Base-by-base conservation (phyloP, 2,888 invertebrate species). In the Aphidoletes aphidimyza region DNA sequence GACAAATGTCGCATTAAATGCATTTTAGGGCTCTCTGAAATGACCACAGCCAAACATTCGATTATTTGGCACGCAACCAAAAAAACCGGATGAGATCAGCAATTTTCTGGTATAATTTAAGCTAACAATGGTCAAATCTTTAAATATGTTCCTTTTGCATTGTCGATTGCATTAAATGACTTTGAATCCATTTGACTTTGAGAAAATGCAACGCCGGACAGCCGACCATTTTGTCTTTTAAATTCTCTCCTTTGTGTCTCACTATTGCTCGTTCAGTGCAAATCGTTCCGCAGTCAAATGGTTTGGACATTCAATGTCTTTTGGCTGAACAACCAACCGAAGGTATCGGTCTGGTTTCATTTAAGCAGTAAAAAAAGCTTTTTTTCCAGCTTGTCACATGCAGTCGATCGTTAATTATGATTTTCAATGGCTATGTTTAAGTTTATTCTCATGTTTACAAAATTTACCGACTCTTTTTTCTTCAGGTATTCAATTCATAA, bases 161-260 rank as follows among this genome's bases (percentile, higher is more conserved):
- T 49, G 3, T 11, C 30, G 8, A 78, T 78, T 81, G 37, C 81
- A 81, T 37, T 81, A 81, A 81, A 81, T 81, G 81, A 81, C 81
- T 81, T 81, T 81, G 81, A 37, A 81, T 81, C 37, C 37, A 54
- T 37, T 81, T 81, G 81, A 81, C 81, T 81, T 81, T 81, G 81
- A 81, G 37, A 81, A 81, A 69, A 69, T 69, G 69, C 69, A 69
- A 14, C 69, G 30, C 30, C 69, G 69, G 69, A 69, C 69, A 30
- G 11, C 14, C 34, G 54, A 9, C n/a, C n/a, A 47, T 54, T 22
- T 26, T 54, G 6, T 54, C 26, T 26, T 26, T 54, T 26, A 9
- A 14, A 9, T 54, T 54, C 69, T 2, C 3, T 54, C 69, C n/a
- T 22, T n/a, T 69, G 0, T 34, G 69, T 3, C 30, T n/a, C n/a